Evolutionary conservation across 2,113 vertebrate genomes (phyloP), one percentile per base, ranked within the genome.

Genomic region (Pelobates fuscus): DNA sequence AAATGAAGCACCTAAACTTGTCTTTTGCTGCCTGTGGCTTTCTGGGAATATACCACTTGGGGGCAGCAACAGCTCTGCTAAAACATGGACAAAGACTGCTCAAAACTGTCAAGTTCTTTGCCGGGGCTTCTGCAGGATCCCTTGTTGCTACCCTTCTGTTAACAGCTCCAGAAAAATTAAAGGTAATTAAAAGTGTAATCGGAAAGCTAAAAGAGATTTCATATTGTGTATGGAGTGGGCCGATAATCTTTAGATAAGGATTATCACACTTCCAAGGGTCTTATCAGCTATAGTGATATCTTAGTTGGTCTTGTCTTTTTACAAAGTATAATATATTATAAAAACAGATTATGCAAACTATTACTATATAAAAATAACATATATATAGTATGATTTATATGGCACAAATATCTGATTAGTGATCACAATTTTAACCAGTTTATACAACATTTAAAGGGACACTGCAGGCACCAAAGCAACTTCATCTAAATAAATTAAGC

Each of bases 21-120:
- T 97, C 96, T 0, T 98, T 98, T 32, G 85, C 94, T 15, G 95
- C 93, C 0, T 93, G 91, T 82, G 95, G 95, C 2, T 98, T 98
- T 87, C 71, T 97, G 85, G 94, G 93, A 23, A 89, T 95, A 71
- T 98, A 98, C 91, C 96, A 98, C 79, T 87, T 98, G 85, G 96
- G 96, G 60, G 94, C 91, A 64, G 89, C 85, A 76, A 87, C 82
- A 27, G 95, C 95, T 27, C 72, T 98, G 17, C 79, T 86, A 79
- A 89, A 29, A 54, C 94, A 95, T n/a, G 94, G 96, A 18, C 73
- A 79, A 77, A 88, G 81, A 77, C 82, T 98, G 71, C 82, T 96
- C 84, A 84, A 80, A 25, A 80, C 82, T 24, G 87, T 95, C 18
- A 77, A 89, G 78, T 89, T 88, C 71, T 97, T 93, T 70, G 92